phyloP scores from a whole-genome alignment of 37 sponge, comb jelly and placozoan species.

The Theonella swinhoei region DNA sequence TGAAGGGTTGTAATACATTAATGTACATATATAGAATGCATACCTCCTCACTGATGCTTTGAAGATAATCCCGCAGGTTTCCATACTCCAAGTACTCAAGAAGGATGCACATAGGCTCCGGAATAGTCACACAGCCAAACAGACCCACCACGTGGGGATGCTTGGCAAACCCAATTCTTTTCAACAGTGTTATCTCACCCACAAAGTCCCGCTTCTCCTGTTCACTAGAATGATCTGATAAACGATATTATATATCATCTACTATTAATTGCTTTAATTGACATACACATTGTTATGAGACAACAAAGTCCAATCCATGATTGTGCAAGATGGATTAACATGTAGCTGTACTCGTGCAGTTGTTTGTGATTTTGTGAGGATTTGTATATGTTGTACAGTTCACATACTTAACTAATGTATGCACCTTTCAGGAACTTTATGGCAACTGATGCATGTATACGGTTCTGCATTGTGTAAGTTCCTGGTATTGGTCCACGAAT shows the following conservation, averaged over 20 bases:
- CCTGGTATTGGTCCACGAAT: constrained; percentile 26
- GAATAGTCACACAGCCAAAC: constrained; percentile 71
- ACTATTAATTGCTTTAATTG: no score
- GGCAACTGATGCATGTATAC: constrained; percentile 29
- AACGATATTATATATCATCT: no score
- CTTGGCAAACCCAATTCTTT: constrained; percentile 51
- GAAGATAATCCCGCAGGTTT: constrained; percentile 63
- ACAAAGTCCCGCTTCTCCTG: constrained; percentile 53
- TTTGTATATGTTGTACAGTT: no score
- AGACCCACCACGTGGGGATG: constrained; percentile 68
- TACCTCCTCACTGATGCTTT: constrained; percentile 52
- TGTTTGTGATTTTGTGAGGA: no score
- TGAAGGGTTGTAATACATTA: no score
- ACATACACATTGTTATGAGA: no score
- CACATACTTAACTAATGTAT: no score
- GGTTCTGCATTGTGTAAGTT: background rate
- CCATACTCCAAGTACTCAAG: constrained; percentile 65
- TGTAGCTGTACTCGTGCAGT: no score
- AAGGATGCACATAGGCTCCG: constrained; percentile 71
- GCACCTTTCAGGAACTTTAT: constrained; percentile 60
- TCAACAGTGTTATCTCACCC: constrained; percentile 76
- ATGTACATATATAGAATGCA: no score
- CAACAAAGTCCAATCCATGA: no score
- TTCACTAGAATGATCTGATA: constrained; percentile 2
- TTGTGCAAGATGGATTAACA: no score